Evolutionary conservation across 2,113 vertebrate genomes (phyloP), one percentile per base, ranked within the genome.

Genomic region (Catagonus wagneri): DNA sequence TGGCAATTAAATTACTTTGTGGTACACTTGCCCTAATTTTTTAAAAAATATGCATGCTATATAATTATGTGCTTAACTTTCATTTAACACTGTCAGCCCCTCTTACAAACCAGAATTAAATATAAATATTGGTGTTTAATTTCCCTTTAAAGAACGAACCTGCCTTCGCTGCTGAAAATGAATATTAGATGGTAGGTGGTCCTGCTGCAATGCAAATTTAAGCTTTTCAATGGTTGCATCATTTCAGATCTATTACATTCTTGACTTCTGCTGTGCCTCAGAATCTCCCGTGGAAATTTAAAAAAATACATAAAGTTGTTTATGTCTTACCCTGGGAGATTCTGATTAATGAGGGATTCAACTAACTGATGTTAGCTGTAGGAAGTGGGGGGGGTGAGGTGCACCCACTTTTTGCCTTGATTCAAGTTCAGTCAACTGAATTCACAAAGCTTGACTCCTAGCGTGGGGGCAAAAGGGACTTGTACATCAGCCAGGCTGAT

Each of bases 61-160:
- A 25, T 87, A 92, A 94, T 86, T 83, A 76, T 15, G 6, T 54
- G 81, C 32, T 93, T 94, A 83, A 68, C 63, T 93, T 90, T 81
- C 63, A 84, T 60, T 94, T 17, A 80, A 71, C 39, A 90, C 10
- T 65, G 85, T 85, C 3, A 94, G 44, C 19, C 63, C 36, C 23
- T 96, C 60, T 96, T 84, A 95, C 17, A 92, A 91, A 75, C 75
- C 66, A 29, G 95, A 96, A 93, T 69, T 58, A 89, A 92, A 92
- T 60, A 8, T 36, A 95, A 44, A 63, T 71, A 10, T 5, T 72
- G 65, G 80, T 72, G 78, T 36, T 71, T 65, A 52, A 71, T 79
- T 92, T 92, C 32, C 50, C 23, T 72, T 76, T 61, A 83, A 94
- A 92, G 71, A 85, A 58, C 22, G 68, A 65, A 39, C 23, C 29